phyloP scores from a whole-genome alignment of 2,113 vertebrate species.

The Festucalex cinctus region DNA sequence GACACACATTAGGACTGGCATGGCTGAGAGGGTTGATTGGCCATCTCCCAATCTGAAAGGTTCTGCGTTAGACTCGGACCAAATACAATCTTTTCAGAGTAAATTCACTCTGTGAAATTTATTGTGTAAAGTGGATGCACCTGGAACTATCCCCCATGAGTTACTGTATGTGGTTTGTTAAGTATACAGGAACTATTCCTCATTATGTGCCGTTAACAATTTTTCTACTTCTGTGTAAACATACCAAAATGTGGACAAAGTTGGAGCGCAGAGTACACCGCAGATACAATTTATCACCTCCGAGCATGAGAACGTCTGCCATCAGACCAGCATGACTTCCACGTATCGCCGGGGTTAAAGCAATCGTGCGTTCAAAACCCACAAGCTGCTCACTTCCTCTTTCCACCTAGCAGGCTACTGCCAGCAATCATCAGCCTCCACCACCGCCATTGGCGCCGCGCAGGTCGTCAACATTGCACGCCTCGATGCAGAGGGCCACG shows the following conservation, averaged over 20 bases:
- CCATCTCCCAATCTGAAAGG: too few relatives aligned
- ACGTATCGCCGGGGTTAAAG: neutral
- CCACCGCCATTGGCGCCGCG: slow-evolving; percentile 50
- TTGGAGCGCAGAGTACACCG: neutral
- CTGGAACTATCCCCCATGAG: too few relatives aligned
- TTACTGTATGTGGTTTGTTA: too few relatives aligned
- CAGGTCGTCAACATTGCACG: neutral
- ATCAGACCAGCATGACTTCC: slow-evolving; percentile 10
- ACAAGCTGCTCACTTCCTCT: neutral
- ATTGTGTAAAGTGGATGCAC: too few relatives aligned
- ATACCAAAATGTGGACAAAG: neutral
- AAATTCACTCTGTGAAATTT: too few relatives aligned
- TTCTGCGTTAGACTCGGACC: too few relatives aligned
- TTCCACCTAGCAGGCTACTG: slow-evolving; percentile 16
- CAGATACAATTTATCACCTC: neutral
- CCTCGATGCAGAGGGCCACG: slow-evolving; percentile 1
- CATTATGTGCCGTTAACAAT: too few relatives aligned
- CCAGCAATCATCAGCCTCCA: slow-evolving; percentile 21
- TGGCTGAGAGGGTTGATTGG: too few relatives aligned
- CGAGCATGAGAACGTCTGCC: neutral
- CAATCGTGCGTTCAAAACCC: neutral
- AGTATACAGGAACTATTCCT: too few relatives aligned
- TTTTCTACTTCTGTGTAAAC: too few relatives aligned
- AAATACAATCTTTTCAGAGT: too few relatives aligned
- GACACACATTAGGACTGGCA: too few relatives aligned